Conservation (phyloP, 2,113 vertebrate species). For the Gobius niger region DNA sequence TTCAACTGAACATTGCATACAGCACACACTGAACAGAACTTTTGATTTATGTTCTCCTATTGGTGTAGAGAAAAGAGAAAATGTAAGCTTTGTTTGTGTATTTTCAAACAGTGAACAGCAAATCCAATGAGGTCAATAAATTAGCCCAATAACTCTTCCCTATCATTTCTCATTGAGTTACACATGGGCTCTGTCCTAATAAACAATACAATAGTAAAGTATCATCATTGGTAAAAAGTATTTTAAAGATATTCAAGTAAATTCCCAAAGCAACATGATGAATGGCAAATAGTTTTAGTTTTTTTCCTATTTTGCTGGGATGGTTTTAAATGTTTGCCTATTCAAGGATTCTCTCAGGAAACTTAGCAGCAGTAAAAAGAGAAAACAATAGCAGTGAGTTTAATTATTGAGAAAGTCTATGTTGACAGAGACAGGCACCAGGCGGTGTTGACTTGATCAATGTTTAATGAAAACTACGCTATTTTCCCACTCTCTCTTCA, state of each 20-base stretch:
- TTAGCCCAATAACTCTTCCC: no score
- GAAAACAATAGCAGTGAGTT: constrained; percentile 10
- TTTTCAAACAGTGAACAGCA: not conserved
- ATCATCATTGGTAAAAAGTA: no score
- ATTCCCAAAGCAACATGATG: no score
- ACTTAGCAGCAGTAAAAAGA: not conserved
- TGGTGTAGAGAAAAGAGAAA: not conserved
- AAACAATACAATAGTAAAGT: no score
- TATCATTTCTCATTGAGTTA: no score
- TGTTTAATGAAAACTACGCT: constrained; percentile 10
- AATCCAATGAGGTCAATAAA: not conserved
- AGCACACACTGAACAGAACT: not conserved
- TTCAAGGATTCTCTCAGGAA: constrained; percentile 1
- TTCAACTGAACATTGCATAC: no score
- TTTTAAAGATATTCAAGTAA: no score
- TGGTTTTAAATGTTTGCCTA: not conserved
- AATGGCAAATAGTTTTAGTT: not conserved
- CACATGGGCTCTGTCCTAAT: no score
- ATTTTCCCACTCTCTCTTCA: not conserved
- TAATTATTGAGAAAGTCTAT: constrained; percentile 8
- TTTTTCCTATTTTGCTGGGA: not conserved
- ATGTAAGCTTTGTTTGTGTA: not conserved
- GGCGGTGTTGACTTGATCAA: constrained; percentile 7
- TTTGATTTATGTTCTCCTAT: not conserved
- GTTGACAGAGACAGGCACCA: constrained; percentile 9